Evolutionary conservation across 2,113 vertebrate species (phyloP), one percentile per base, ranked within the genome.

Genomic region (Grus americana): DNA sequence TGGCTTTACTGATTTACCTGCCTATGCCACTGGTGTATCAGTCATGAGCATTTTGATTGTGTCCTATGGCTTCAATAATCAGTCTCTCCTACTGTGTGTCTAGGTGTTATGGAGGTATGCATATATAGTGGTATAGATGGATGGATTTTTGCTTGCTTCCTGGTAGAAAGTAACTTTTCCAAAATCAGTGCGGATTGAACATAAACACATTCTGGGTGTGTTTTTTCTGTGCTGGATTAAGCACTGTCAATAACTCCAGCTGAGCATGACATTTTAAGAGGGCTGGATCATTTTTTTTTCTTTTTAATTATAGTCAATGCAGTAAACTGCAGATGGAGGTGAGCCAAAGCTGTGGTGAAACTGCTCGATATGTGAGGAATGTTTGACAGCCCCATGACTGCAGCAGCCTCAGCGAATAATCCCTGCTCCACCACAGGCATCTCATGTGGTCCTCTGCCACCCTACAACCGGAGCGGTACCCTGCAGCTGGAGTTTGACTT

Each of bases 291-390:
- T 15, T 36, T 6, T 73, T 73, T 34, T 62, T 44, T 4, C 15
- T 75, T 61, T 55, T 63, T 12, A 36, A 62, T 86, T 82, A 11
- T 2, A 58, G 10, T 22, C 46, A 29, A 8, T 14, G 16, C 46
- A 52, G 27, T 1, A 0, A 87, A 63, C 0, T 12, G 23, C 36
- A 42, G 44, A 36, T 1, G 9, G 71, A 42, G 19, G 22, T 1
- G 46, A 68, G 58, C 8, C 2, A 1, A 70, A 86, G 29, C 3
- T 40, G 29, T 0, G 15, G 42, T 38, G 10, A 42, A 90, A 40
- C 22, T 34, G 5, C 46, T 80, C 2, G 2, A 17, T 59, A 5
- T 11, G 22, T 19, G 14, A 72, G 58, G 67, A n/a, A 80, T 20
- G 79, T 40, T 40, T 6, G 34, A 15, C 3, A 46, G 12, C 59